A percentile compares a stretch with the other conserved stretches of the same genome.
Conservation (phyloP, 2,888 invertebrate species). For the Oxytorus armatus region DNA sequence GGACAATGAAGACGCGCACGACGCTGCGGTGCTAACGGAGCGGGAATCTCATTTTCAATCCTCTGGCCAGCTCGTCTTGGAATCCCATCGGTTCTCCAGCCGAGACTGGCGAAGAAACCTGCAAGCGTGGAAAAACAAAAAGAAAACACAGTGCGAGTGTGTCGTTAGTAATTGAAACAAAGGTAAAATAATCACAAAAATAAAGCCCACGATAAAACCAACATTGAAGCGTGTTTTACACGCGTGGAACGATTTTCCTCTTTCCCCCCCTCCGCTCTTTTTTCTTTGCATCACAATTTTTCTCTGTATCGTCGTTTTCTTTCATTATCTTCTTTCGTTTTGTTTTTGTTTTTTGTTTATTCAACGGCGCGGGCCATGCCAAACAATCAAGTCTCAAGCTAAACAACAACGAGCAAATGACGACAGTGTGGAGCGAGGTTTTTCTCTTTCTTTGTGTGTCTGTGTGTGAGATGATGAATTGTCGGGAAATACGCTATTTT, state of each 20-base stretch:
- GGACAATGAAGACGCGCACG: conserved; percentile 81
- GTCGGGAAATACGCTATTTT: conserved; percentile 41
- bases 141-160: conserved; percentile 40
- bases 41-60: conserved; percentile 75
- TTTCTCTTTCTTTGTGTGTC: background rate
- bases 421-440: conserved; percentile 50
- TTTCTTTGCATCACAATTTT: conserved; percentile 40
- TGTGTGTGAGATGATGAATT: conserved; percentile 4
- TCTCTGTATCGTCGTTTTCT: too few species aligned
- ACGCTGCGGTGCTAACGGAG: conserved; percentile 81
- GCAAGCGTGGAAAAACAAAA: conserved; percentile 66
- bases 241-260: conserved; percentile 32
- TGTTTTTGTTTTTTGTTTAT: conserved; percentile 29
- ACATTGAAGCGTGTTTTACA: conserved; percentile 40
- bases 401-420: conserved; percentile 82
- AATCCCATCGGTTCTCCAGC: conserved; percentile 76
- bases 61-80: conserved; percentile 67
- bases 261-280: too few species aligned
- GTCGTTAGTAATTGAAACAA: conserved; percentile 39
- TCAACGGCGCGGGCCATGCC: conserved; percentile 82
- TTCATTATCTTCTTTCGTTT: conserved; percentile 16
- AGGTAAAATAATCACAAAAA: conserved; percentile 2
- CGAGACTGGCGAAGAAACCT: conserved; percentile 81
- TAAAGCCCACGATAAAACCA: conserved; percentile 30
- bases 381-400: conserved; percentile 83